Base-by-base conservation (phyloP, 1,140 invertebrate genomes). In the Lethrus apterus region DNA sequence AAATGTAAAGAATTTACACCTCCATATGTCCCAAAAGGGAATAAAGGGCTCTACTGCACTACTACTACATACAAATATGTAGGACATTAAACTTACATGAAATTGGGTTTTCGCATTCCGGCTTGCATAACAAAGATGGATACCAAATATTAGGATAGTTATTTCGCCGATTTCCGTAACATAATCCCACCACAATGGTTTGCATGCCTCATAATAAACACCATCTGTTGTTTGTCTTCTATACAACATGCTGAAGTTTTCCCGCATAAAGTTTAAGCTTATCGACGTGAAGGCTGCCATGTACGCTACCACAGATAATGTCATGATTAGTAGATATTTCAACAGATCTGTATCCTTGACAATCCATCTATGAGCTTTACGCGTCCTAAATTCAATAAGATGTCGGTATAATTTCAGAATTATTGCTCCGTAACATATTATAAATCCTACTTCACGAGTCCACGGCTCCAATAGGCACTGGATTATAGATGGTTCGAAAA, bases 331-430 rank as follows among this genome's bases (percentile, higher is more conserved):
- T 52, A 88, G 70, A 65, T 89, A 90, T 64, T 86, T 86, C 48
- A 90, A 75, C 62, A 84, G 75, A 66, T 93, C 89, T 47, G 87
- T 84, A 60, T 93, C 88, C 32, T 85, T 75, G 10, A 93, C 78
- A 30, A 89, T 84, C 70, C 89, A 90, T 54, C 89, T 76, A 63
- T 91, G 88, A 1, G 89, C 89, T 68, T 95, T 94, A 33, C 91
- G 74, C 3, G 92, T 93, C 5, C 83, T 72, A 56, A 85, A 86
- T 56, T 86, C 83, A 18, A 84, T 81, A 26, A 86, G 63, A 53
- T 80, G 86, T 65, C 89, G 84, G 73, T 93, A 94, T 10, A 94
- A 72, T 63, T 93, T 91, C 41, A 95, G 72, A 41, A 91, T 80
- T 24, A 95, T 85, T 10, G 87, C 85, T 13, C 92, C 91, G 67